Evolutionary conservation across 2,797 vertebrate species (phyloP).

Genomic region (Spea hammondii): DNA sequence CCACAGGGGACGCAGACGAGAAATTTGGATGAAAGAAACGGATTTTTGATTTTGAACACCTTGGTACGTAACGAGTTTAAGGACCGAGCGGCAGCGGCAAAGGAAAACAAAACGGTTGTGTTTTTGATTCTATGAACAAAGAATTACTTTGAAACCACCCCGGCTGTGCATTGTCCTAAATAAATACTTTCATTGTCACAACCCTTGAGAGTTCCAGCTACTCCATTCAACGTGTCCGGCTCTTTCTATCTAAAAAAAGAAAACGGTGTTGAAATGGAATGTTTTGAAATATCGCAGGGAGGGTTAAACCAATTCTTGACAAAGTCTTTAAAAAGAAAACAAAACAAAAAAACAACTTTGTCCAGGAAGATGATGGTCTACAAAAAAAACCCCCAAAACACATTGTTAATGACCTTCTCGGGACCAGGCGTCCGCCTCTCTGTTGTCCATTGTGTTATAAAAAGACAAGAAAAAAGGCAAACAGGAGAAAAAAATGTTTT

Average conservation of each 20-base stretch:
- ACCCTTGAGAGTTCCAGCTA: too few species aligned
- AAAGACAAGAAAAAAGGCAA: neutral
- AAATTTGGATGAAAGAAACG: too few species aligned
- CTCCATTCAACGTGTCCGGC: neutral
- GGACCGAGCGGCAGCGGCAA: too few species aligned
- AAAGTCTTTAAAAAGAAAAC: neutral
- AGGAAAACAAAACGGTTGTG: too few species aligned
- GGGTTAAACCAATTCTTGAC: constrained; percentile 2
- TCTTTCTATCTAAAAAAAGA: neutral
- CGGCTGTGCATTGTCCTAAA: neutral
- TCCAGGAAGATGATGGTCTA: too few species aligned
- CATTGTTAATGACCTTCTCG: neutral
- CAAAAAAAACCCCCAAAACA: neutral
- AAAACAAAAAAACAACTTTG: neutral
- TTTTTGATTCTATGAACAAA: neutral
- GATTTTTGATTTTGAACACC: too few species aligned
- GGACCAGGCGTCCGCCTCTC: neutral
- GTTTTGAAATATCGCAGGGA: neutral
- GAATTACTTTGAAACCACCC: neutral
- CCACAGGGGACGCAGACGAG: too few species aligned
- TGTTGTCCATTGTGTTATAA: constrained; percentile 9
- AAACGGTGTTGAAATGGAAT: neutral
- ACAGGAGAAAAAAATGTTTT: neutral
- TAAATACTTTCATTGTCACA: neutral
- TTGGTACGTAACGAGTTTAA: too few species aligned